phyloP scores from a whole-genome alignment of 2,113 vertebrate genomes.

The Hystrix cristata region DNA sequence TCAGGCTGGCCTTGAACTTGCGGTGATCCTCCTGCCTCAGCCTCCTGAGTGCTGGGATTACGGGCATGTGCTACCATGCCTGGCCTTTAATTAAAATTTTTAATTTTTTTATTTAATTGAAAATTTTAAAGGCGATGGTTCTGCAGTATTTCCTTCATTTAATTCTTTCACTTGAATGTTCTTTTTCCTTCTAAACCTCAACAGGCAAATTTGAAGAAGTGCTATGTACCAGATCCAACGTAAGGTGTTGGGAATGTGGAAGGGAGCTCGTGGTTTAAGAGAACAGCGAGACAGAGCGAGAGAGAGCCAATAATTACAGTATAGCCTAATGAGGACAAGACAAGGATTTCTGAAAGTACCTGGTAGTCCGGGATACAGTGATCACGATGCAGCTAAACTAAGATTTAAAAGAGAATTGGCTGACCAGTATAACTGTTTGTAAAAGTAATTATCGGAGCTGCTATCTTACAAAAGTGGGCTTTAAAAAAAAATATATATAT shows the following conservation, averaged over 20 bases:
- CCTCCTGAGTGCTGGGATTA: neutral
- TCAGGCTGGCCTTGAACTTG: neutral
- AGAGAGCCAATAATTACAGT: neutral
- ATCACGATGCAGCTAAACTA: neutral
- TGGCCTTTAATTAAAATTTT: no score
- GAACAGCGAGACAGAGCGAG: neutral
- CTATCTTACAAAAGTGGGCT: neutral
- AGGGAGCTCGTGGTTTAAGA: neutral
- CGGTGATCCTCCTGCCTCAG: neutral
- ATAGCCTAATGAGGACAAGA: neutral
- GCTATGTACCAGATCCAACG: neutral
- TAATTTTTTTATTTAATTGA: no score
- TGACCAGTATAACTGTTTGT: neutral
- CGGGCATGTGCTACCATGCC: neutral
- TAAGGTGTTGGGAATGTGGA: neutral
- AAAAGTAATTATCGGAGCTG: conserved; percentile 49
- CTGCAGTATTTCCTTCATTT: neutral
- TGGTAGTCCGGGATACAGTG: neutral
- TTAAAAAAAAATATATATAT: neutral
- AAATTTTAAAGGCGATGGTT: no score
- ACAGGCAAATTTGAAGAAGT: conserved; percentile 21
- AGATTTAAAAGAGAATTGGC: neutral
- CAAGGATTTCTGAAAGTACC: neutral
- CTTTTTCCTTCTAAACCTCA: conserved; percentile 47
- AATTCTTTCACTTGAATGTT: neutral